Percentiles rank a stretch among this genome's conserved stretches.
Evolutionary conservation across 2,797 vertebrate species (phyloP).

Genomic region (Chromobotia macracanthus): DNA sequence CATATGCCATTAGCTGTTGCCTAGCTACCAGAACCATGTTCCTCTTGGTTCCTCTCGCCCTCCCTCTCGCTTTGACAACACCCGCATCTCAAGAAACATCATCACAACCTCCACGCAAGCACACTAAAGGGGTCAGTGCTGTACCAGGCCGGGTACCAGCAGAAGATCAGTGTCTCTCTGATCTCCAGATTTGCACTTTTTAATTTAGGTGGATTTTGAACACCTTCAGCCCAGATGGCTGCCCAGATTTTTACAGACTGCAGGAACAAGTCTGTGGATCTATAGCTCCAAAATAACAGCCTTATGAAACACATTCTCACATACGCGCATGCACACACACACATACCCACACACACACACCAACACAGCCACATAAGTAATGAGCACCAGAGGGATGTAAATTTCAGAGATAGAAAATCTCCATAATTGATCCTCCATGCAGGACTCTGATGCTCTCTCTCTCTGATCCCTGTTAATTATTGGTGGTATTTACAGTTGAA

Average conservation of each 20-base stretch:
- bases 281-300: conserved; percentile 15
- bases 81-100: conserved; percentile 73
- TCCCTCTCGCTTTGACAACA: conserved; percentile 41
- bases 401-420: conserved; percentile 49
- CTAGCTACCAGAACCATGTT: conserved; percentile 67
- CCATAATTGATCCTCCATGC: conserved; percentile 58
- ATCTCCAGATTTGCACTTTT: conserved; percentile 59
- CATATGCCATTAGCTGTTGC: conserved; percentile 70
- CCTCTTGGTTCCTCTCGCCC: conserved; percentile 52
- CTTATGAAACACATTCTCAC: neutral
- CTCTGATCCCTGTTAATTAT: conserved; percentile 59
- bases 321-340: no score
- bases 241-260: conserved; percentile 31
- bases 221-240: conserved; percentile 78
- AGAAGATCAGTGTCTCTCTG: conserved; percentile 53
- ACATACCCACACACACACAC: conserved; percentile 19
- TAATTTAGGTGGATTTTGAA: conserved; percentile 75
- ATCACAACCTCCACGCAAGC: conserved; percentile 77
- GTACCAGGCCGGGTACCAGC: conserved; percentile 72
- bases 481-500: conserved; percentile 54
- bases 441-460: conserved; percentile 42
- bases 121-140: conserved; percentile 74
- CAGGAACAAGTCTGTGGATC: conserved; percentile 16
- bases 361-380: conserved; percentile 8
- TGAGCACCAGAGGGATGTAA: conserved; percentile 44